Base-by-base conservation (phyloP, 2,113 vertebrate species). In the Physeter macrocephalus region DNA sequence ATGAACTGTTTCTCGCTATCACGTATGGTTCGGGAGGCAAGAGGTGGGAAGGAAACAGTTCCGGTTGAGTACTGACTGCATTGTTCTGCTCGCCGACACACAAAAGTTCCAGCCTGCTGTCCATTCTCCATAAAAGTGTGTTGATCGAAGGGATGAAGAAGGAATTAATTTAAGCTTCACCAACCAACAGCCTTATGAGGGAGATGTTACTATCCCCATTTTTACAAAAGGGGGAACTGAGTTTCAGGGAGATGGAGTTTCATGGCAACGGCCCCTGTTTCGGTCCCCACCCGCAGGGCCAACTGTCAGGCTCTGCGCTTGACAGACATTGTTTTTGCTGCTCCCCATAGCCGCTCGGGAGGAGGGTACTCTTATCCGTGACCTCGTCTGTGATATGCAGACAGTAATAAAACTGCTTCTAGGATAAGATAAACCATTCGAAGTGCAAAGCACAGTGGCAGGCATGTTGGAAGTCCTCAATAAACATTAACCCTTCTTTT, bases 401-500 rank as follows among this genome's bases (percentile, higher is more conserved):
- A 78, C 25, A 6, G 1, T 41, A 66, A 77, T 43, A 41, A 86
- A 52, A n/a, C 71, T 8, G 15, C 64, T 66, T 27, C 91, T 81
- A 17, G 29, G 54, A 41, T 59, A 57, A 77, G 92, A 72, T 88
- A 78, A 75, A 43, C 54, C 29, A 14, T 34, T 25, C 3, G n/a
- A 69, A 67, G 18, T 8, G 29, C 66, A 14, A 18, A 89, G 49
- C 49, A 7, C 54, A 1, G 87, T 21, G 27, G 78, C 82, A 23
- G 12, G 23, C n/a, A 0, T 21, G 25, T 6, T 43, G 74, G 75
- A 88, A 91, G 34, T 39, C 72, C 61, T 83, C 29, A 14, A 2
- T 96, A 97, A 93, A 83, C 64, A 97, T 94, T 93, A 94, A 97
- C 93, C 20, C 39, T 25, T 88, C 20, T 54, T n/a, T 78, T 34